phyloP scores from a whole-genome alignment of 1,140 invertebrate genomes.

The Zaprionus ghesquierei region DNA sequence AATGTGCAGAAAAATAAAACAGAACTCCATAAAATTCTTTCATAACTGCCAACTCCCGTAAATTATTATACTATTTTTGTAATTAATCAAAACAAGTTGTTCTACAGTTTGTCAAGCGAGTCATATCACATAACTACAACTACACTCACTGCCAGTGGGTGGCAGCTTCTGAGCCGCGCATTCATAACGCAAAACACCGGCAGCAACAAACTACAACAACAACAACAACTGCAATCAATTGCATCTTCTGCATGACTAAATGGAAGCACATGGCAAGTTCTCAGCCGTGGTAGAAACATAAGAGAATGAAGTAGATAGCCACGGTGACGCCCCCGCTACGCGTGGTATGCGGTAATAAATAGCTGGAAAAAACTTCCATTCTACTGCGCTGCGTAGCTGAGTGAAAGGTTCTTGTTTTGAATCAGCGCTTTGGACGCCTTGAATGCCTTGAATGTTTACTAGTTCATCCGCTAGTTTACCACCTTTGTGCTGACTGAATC shows the following conservation, averaged over 20 bases:
- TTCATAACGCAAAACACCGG: conserved; percentile 25
- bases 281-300: neutral
- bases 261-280: conserved; percentile 48
- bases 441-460: neutral
- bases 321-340: neutral
- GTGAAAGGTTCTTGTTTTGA: conserved; percentile 30
- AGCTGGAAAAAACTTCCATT: conserved; percentile 50
- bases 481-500: neutral
- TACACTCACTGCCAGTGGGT: neutral
- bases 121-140: neutral
- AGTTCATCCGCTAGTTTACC: neutral
- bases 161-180: neutral
- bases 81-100: neutral
- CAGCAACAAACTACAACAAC: conserved; percentile 22
- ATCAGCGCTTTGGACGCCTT: conserved; percentile 5
- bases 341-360: conserved; percentile 53
- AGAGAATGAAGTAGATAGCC: neutral
- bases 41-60: too few relatives aligned
- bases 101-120: neutral
- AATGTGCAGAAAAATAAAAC: neutral
- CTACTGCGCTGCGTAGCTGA: conserved; percentile 49
- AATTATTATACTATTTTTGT: neutral
- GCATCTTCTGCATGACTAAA: conserved; percentile 70
- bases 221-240: conserved; percentile 75
- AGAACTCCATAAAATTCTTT: too few relatives aligned